Evolutionary conservation across 2,888 invertebrate genomes (phyloP).

Genomic region (Fragum whitleyi): DNA sequence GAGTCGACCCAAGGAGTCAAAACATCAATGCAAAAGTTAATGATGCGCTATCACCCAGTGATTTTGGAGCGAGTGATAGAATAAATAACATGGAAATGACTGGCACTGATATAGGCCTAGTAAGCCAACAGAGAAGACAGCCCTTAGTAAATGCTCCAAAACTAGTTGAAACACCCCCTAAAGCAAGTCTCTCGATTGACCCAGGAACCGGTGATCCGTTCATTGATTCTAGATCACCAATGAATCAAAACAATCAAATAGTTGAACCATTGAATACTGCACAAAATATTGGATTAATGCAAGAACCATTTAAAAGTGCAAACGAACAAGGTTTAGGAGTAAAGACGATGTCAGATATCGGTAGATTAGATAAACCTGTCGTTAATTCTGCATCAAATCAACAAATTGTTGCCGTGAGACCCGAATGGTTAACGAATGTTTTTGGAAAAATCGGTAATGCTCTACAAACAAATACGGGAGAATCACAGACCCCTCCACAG

Average conservation of each 20-base stretch:
- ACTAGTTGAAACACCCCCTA: too few species aligned
- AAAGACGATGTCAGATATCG: too few species aligned
- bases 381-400: background rate
- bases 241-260: background rate
- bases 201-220: background rate
- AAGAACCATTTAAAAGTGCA: too few species aligned
- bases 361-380: too few species aligned
- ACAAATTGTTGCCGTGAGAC: constrained; percentile 13
- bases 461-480: background rate
- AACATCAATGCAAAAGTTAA: background rate
- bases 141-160: too few species aligned
- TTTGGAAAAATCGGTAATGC: constrained; percentile 11
- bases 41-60: background rate
- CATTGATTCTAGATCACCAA: background rate
- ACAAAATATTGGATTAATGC: background rate
- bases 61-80: background rate
- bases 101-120: too few species aligned
- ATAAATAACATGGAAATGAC: background rate
- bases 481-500: background rate
- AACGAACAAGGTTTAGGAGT: too few species aligned
- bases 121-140: too few species aligned
- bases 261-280: background rate
- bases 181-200: background rate
- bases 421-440: constrained; percentile 8
- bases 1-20: background rate